Percentiles rank a stretch among this genome's conserved stretches.
Conservation (phyloP, 30 jellyfish, hydroid and myxozoan species). For the Clytia hemisphaerica region DNA sequence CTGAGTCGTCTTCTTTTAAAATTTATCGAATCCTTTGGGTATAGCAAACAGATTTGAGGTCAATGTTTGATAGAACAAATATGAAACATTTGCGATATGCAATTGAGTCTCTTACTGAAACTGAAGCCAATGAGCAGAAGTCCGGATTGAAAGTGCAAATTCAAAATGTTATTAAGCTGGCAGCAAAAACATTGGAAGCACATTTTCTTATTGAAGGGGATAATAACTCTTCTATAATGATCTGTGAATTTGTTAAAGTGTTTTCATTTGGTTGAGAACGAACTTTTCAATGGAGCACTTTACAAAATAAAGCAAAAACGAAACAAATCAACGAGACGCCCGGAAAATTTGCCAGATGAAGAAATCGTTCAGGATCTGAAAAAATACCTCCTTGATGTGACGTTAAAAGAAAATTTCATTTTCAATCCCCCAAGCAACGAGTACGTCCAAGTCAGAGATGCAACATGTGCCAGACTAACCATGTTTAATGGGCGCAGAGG, state of each 20-base stretch:
- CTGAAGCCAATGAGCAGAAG: neutral
- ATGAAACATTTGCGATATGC: neutral
- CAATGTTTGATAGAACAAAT: neutral
- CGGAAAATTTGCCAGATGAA: conserved; percentile 1
- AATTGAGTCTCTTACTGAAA: neutral
- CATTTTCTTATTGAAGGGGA: conserved; percentile 1
- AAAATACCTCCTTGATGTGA: neutral
- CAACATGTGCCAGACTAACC: conserved; percentile 8
- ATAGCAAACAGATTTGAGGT: no score
- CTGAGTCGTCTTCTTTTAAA: neutral
- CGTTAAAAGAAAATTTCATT: neutral
- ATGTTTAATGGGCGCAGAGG: conserved; percentile 5
- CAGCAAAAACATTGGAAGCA: neutral
- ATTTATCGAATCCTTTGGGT: neutral
- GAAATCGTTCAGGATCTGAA: neutral
- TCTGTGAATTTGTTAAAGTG: no score
- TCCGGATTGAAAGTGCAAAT: neutral
- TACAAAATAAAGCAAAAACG: neutral
- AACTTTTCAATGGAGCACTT: neutral
- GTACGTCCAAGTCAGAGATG: conserved; percentile 1
- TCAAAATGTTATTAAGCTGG: neutral
- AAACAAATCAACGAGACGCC: neutral
- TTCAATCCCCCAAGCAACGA: neutral
- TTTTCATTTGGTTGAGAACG: neutral
- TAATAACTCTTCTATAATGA: no score